Evolutionary conservation across 2,113 vertebrate genomes (phyloP).

Genomic region (Mustelus asterias): DNA sequence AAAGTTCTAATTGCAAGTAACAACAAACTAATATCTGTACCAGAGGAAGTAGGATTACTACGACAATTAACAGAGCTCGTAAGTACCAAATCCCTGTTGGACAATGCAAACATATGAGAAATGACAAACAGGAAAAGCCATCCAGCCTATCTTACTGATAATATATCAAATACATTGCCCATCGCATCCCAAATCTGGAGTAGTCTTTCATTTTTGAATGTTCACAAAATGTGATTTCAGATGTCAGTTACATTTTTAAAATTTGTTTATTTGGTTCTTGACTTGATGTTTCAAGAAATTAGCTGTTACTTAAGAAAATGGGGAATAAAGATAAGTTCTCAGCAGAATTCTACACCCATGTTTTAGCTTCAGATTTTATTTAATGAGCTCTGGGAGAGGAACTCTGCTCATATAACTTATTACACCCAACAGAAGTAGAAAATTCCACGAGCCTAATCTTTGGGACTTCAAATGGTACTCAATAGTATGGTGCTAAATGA

Average conservation of each 20-base stretch:
- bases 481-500: background rate
- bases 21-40: constrained; percentile 89
- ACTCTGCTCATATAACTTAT: background rate
- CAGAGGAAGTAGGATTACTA: constrained; percentile 84
- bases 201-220: background rate
- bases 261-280: background rate
- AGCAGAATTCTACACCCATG: background rate
- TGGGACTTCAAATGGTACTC: background rate
- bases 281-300: background rate
- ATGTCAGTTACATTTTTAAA: background rate
- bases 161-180: background rate
- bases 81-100: constrained; percentile 46
- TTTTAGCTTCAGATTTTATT: background rate
- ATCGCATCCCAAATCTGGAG: background rate
- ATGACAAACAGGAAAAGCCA: background rate
- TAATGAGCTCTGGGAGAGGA: background rate
- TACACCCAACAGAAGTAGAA: background rate
- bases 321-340: background rate
- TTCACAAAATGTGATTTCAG: background rate
- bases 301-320: background rate
- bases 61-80: constrained; percentile 88
- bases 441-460: background rate
- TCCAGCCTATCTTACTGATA: background rate
- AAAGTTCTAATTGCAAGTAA: constrained; percentile 94
- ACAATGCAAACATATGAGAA: background rate